phyloP scores from a whole-genome alignment of 2,888 invertebrate genomes.

The Mesochorus sp. region DNA sequence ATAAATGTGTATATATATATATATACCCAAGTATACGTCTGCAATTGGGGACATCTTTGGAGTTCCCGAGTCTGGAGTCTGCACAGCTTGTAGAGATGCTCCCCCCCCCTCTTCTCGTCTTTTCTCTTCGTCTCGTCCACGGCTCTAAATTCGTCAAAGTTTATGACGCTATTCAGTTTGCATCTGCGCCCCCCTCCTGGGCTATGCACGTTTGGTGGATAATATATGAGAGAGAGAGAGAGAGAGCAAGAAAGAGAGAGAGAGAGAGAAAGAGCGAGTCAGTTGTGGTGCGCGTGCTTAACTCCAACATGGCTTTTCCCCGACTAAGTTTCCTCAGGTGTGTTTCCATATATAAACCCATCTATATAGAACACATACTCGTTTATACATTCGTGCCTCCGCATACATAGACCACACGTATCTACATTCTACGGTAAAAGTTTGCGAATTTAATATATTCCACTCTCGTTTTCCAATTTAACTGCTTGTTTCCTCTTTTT shows the following conservation, averaged over 20 bases:
- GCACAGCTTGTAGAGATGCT: neutral
- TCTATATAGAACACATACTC: neutral
- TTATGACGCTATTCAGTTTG: conserved; percentile 51
- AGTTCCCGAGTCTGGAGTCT: neutral
- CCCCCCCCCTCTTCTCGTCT: neutral
- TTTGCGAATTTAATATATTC: neutral
- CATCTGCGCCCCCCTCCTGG: neutral
- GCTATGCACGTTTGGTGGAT: neutral
- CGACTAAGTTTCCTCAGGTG: conserved; percentile 7
- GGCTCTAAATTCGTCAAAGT: conserved; percentile 52
- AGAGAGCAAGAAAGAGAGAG: neutral
- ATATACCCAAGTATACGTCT: no score
- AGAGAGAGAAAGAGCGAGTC: neutral
- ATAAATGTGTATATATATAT: neutral
- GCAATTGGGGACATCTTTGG: neutral
- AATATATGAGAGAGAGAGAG: neutral
- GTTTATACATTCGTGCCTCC: neutral
- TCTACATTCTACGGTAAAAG: neutral
- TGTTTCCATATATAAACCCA: no score
- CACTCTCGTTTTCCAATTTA: conserved; percentile 18
- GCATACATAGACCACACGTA: neutral
- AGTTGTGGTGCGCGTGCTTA: neutral
- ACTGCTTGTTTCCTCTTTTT: no score
- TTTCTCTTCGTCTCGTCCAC: conserved; percentile 2
- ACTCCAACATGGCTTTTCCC: conserved; percentile 33